Evolutionary conservation across 2,797 vertebrate species (phyloP).

Genomic region (Pygocentrus nattereri): DNA sequence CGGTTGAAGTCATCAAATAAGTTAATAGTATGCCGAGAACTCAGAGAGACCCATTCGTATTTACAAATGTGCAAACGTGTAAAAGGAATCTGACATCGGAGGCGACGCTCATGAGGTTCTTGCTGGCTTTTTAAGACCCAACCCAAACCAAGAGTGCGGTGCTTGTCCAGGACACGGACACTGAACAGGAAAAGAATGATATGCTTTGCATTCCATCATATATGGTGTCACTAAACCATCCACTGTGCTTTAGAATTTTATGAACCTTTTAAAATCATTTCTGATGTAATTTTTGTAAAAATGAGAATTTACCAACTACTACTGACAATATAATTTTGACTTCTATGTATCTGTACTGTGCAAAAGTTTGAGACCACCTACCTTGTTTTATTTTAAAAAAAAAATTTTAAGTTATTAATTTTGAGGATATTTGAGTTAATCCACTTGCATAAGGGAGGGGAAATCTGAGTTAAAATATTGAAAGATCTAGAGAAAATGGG

Average conservation of each 20-base stretch:
- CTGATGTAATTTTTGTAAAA: too few species aligned
- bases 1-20: slow-evolving; percentile 39
- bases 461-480: too few species aligned
- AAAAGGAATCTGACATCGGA: slow-evolving; percentile 61
- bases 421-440: too few species aligned
- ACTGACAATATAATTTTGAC: too few species aligned
- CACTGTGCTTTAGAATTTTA: background rate
- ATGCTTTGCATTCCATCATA: background rate
- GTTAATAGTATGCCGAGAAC: slow-evolving; percentile 53
- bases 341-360: too few species aligned
- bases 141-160: slow-evolving; percentile 14
- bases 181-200: background rate
- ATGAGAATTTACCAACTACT: too few species aligned
- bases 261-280: background rate
- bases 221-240: background rate
- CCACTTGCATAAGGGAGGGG: too few species aligned
- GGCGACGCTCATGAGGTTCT: slow-evolving; percentile 64
- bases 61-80: slow-evolving; percentile 85
- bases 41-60: slow-evolving; percentile 72
- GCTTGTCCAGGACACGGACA: slow-evolving; percentile 36
- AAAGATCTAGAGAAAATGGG: too few species aligned
- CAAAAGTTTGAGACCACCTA: too few species aligned
- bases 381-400: too few species aligned
- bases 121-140: slow-evolving; percentile 57
- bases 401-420: too few species aligned